A percentile compares a stretch with the other conserved stretches of the same genome.
These are phyloP conservation scores for Antheraea assamensis DNA, from an alignment of 2,888 invertebrate species.

Conservation along the genomic window DNA sequence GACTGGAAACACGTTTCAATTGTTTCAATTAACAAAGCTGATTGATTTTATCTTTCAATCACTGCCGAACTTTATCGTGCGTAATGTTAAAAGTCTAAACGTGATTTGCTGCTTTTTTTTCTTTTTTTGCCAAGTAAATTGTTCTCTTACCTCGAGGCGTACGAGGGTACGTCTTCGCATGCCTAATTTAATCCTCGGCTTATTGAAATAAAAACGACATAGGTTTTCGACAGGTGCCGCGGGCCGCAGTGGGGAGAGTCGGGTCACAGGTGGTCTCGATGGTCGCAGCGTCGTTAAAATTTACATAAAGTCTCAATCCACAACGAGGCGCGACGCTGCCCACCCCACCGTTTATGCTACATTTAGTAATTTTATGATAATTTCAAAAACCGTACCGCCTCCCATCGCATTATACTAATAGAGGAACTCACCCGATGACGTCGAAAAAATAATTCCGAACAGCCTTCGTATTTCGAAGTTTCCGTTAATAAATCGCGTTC, in stretches of 20 bases:
- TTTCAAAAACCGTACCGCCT: constrained; percentile 80
- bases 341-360: constrained; percentile 81
- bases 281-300: constrained; percentile 83
- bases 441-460: constrained; percentile 62
- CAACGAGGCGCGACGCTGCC: constrained; percentile 72
- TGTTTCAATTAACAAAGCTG: constrained; percentile 2
- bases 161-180: constrained; percentile 66
- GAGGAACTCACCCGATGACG: constrained; percentile 67
- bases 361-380: constrained; percentile 83
- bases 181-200: constrained; percentile 80
- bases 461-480: constrained; percentile 60
- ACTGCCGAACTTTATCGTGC: not conserved
- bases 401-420: constrained; percentile 83
- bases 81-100: not conserved
- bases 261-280: constrained; percentile 80
- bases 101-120: constrained; percentile 28
- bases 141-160: constrained; percentile 47
- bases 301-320: constrained; percentile 83
- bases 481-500: constrained; percentile 75
- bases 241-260: constrained; percentile 53
- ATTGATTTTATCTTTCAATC: constrained; percentile 8
- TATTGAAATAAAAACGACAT: constrained; percentile 82
- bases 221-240: constrained; percentile 81
- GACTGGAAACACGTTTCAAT: not conserved
- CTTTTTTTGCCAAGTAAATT: constrained; percentile 40